Base-by-base conservation (phyloP, 2,113 vertebrate genomes). In the Proteles cristata region DNA sequence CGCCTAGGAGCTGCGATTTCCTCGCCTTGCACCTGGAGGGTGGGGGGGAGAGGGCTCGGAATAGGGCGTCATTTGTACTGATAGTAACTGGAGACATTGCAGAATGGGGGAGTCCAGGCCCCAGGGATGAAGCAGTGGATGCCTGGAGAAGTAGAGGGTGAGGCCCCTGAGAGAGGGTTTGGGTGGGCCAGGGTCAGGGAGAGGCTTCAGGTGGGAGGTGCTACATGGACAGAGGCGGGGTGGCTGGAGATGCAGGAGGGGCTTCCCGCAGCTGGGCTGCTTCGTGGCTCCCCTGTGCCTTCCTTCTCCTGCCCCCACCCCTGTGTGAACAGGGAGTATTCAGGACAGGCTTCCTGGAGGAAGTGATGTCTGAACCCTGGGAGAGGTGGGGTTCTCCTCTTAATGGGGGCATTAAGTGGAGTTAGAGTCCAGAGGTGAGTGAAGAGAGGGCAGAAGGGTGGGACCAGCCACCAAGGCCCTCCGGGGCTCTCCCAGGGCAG, bases 271-370 rank as follows among this genome's bases (percentile, higher is more conserved):
- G 31, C 5, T 19, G 31, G 35, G 35, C 45, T 25, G 26, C 35
- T 50, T 12, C 48, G 61, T 25, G 43, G 33, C 35, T 33, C 7
- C 69, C 63, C 48, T 0, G 4, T 11, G 11, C 33, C 58, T 33
- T 43, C 25, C 21, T 35, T 61, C 23, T 15, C 63, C 35, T 21
- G 21, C 43, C 17, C 48, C 74, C 4, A 65, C 28, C 5, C 2
- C 3, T 45, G 35, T 21, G 10, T 11, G 26, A 61, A 33, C 48
- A 31, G 31, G 45, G 23, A 39, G 25, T 73, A 5, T 74, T 81
- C 86, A 63, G 19, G 91, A 50, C 11, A 53, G 71, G 48, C 94
- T 95, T 93, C 74, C 91, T 69, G 39, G 74, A 88, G 83, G 39
- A 77, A 91, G 28, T 53, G 17, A 77, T 23, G 7, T 74, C 45